phyloP scores from a whole-genome alignment of 1,140 invertebrate species.

The Drosophila kohkoa region DNA sequence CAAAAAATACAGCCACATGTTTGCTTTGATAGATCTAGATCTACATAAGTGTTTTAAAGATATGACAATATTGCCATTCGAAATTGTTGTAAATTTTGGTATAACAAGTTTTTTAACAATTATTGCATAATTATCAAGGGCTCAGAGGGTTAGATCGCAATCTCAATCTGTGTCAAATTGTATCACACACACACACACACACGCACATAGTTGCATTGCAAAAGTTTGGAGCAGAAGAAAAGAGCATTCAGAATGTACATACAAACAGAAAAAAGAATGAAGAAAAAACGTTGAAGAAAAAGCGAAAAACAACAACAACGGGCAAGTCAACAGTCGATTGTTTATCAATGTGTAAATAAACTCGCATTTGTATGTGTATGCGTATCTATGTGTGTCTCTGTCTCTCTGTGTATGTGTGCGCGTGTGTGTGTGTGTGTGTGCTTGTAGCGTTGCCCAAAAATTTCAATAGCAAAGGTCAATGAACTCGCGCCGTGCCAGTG shows the following conservation, averaged over 20 bases:
- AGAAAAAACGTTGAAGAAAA: constrained; percentile 42
- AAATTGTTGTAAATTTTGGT: no score
- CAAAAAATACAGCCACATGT: no score
- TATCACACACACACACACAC: constrained; percentile 35
- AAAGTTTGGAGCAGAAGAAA: constrained; percentile 11
- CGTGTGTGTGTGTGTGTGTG: constrained; percentile 46
- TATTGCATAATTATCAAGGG: constrained; percentile 3
- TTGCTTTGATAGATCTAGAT: no score
- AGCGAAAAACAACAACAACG: constrained; percentile 33
- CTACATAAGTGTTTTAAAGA: no score
- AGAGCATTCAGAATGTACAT: constrained; percentile 36
- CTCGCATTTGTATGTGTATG: constrained; percentile 17
- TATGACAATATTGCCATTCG: no score
- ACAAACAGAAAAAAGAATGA: neutral
- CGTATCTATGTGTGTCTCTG: constrained; percentile 1
- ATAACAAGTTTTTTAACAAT: neutral
- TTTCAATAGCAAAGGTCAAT: constrained; percentile 85
- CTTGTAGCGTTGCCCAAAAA: constrained; percentile 76
- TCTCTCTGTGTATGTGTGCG: constrained; percentile 2
- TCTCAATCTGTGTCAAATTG: constrained; percentile 54
- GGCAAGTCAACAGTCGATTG: constrained; percentile 68
- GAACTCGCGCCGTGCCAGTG: constrained; percentile 65
- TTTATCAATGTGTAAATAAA: constrained; percentile 82
- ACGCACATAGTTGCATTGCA: constrained; percentile 5
- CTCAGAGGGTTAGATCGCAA: constrained; percentile 41